Evolutionary conservation across 2,797 vertebrate genomes (phyloP).

Genomic region (Epinephelus awoara): DNA sequence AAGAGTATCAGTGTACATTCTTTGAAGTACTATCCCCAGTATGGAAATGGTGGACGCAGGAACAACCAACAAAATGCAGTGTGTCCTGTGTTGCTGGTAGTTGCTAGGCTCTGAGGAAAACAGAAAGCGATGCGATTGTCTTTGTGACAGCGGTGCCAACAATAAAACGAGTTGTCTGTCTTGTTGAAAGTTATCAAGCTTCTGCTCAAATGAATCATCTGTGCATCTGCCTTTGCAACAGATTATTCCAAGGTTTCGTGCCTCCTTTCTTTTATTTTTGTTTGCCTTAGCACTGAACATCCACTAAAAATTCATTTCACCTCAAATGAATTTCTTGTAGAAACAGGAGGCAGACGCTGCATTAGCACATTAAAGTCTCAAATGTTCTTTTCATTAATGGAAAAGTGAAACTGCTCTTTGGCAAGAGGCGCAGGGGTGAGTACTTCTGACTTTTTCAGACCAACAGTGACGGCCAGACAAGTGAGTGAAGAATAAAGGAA

Average conservation of each 20-base stretch:
- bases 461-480: conserved; percentile 28
- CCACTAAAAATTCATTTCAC: conserved; percentile 22
- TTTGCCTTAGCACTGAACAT: not conserved
- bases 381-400: conserved; percentile 43
- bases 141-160: too few relatives aligned
- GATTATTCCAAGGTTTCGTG: conserved; percentile 9
- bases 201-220: conserved; percentile 29
- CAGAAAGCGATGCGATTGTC: too few relatives aligned
- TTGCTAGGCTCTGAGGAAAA: too few relatives aligned
- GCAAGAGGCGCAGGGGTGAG: conserved; percentile 9
- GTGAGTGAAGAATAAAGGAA: conserved; percentile 26
- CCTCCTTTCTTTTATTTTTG: conserved; percentile 4
- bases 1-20: too few relatives aligned
- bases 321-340: conserved; percentile 14
- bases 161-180: too few relatives aligned
- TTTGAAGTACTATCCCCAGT: too few relatives aligned
- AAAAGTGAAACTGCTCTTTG: conserved; percentile 14
- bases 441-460: conserved; percentile 26
- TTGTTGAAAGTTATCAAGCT: not conserved
- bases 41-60: too few relatives aligned
- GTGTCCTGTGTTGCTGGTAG: too few relatives aligned
- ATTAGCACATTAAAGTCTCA: conserved; percentile 40
- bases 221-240: not conserved
- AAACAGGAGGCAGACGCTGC: conserved; percentile 26
- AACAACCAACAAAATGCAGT: too few relatives aligned